A percentile compares a stretch with the other conserved stretches of the same genome.
Evolutionary conservation across 2,888 invertebrate genomes (phyloP).

Genomic region (Cheilosia grossa): DNA sequence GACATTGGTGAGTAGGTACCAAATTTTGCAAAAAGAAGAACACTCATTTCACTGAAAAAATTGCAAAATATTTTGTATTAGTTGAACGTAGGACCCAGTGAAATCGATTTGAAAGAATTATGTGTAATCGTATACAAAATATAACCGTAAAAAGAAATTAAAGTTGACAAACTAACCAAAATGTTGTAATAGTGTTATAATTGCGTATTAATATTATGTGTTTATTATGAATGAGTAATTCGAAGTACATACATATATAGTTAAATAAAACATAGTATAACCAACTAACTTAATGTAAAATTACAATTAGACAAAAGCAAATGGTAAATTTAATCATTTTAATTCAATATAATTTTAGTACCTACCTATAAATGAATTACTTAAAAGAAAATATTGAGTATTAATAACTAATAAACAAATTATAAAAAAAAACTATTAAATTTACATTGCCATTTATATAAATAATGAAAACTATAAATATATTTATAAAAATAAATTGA

Average conservation of each 20-base stretch:
- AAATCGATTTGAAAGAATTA: constrained; percentile 37
- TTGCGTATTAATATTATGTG: constrained; percentile 54
- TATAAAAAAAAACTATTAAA: constrained; percentile 64
- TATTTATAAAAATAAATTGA: constrained; percentile 65
- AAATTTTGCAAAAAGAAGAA: constrained; percentile 22
- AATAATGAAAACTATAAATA: constrained; percentile 62
- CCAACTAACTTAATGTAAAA: constrained; percentile 62
- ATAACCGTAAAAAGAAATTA: constrained; percentile 50
- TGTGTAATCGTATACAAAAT: constrained; percentile 32
- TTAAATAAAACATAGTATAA: constrained; percentile 45
- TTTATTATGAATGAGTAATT: constrained; percentile 45
- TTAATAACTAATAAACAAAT: constrained; percentile 48
- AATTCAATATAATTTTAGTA: constrained; percentile 43
- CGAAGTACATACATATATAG: constrained; percentile 35
- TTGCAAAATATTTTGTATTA: constrained; percentile 21
- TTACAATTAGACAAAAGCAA: constrained; percentile 47
- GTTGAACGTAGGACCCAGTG: constrained; percentile 25
- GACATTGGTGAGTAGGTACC: constrained; percentile 43
- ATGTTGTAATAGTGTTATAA: constrained; percentile 72
- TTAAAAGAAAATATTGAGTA: constrained; percentile 54
- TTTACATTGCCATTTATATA: constrained; percentile 75
- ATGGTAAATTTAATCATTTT: constrained; percentile 63
- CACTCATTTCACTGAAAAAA: constrained; percentile 54
- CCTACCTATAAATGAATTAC: constrained; percentile 33
- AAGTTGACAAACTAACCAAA: constrained; percentile 68